These are phyloP conservation scores for Xenus cinereus DNA, from an alignment of 2,113 vertebrate genomes.

Conservation along the genomic window DNA sequence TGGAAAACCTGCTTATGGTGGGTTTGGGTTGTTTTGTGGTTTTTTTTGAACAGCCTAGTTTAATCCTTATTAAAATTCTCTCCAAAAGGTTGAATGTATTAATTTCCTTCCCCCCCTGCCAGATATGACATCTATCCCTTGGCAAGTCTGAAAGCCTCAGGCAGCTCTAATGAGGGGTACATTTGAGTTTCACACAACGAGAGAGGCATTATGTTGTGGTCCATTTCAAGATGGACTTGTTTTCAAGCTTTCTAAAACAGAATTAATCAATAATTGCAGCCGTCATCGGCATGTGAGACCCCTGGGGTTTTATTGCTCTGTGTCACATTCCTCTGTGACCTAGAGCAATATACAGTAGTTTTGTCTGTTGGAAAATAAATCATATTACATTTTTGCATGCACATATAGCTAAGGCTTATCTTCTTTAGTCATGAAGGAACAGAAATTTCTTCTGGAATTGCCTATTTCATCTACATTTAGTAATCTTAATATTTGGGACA, in stretches of 20 bases:
- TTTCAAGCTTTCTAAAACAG: neutral
- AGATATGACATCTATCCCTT: conserved; percentile 12
- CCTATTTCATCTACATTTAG: conserved; percentile 47
- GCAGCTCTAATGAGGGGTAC: neutral
- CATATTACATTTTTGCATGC: conserved; percentile 24
- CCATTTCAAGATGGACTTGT: neutral
- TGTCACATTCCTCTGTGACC: neutral
- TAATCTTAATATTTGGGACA: conserved; percentile 41
- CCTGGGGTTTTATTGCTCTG: neutral
- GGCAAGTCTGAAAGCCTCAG: neutral
- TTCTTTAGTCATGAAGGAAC: neutral
- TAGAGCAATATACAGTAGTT: neutral
- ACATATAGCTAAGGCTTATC: conserved; percentile 41
- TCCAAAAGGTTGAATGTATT: neutral
- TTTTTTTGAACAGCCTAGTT: neutral
- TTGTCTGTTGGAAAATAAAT: conserved; percentile 20
- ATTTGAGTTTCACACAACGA: neutral
- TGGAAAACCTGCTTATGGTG: neutral
- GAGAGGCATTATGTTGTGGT: neutral
- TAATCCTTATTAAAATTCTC: conserved; percentile 22
- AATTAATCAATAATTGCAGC: conserved; percentile 49
- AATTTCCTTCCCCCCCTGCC: neutral
- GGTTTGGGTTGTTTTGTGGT: neutral
- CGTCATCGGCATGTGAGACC: neutral
- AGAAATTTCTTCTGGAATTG: conserved; percentile 41